Conservation (phyloP, 2,888 invertebrate genomes). For the Oscheius sp. region DNA sequence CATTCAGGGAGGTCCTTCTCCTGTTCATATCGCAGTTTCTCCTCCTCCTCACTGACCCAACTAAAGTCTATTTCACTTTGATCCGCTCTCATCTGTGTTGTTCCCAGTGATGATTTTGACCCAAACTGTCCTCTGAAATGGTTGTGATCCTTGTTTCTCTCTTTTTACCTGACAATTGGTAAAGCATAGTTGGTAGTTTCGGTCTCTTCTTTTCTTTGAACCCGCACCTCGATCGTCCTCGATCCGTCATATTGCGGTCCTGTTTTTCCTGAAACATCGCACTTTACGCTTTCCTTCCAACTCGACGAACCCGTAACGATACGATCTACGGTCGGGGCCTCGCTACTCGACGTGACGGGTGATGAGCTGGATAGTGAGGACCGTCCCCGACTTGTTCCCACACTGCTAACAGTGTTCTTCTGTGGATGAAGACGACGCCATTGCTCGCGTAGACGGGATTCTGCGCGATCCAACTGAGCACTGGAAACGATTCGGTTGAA, state of each 20-base stretch:
- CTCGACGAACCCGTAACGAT: slow-evolving; percentile 8
- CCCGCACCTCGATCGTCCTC: slow-evolving; percentile 46
- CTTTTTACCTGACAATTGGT: slow-evolving; percentile 37
- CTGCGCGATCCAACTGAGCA: slow-evolving; percentile 29
- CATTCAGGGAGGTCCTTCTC: slow-evolving; percentile 32
- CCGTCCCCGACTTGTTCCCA: slow-evolving; percentile 13
- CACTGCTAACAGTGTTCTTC: slow-evolving; percentile 18
- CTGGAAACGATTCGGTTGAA: slow-evolving; percentile 17
- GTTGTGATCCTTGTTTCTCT: neutral
- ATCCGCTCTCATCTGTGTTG: slow-evolving; percentile 47
- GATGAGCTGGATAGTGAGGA: slow-evolving; percentile 24
- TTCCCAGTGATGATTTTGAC: slow-evolving; percentile 47
- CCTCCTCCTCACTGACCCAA: slow-evolving; percentile 53
- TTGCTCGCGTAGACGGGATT: slow-evolving; percentile 24
- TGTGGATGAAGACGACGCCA: slow-evolving; percentile 27
- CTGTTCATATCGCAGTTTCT: slow-evolving; percentile 34
- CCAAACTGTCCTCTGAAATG: slow-evolving; percentile 30
- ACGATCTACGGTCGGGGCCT: slow-evolving; percentile 27
- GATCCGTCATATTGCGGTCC: slow-evolving; percentile 32
- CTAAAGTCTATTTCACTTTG: slow-evolving; percentile 54
- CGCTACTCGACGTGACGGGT: slow-evolving; percentile 23
- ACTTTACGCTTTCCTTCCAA: too few relatives aligned
- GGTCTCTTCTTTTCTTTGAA: slow-evolving; percentile 43
- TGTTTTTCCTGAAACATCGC: slow-evolving; percentile 24
- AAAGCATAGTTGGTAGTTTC: slow-evolving; percentile 43